These are phyloP conservation scores for Branchinecta lindahli DNA, from an alignment of 1,140 invertebrate species.

Conservation along the genomic window DNA sequence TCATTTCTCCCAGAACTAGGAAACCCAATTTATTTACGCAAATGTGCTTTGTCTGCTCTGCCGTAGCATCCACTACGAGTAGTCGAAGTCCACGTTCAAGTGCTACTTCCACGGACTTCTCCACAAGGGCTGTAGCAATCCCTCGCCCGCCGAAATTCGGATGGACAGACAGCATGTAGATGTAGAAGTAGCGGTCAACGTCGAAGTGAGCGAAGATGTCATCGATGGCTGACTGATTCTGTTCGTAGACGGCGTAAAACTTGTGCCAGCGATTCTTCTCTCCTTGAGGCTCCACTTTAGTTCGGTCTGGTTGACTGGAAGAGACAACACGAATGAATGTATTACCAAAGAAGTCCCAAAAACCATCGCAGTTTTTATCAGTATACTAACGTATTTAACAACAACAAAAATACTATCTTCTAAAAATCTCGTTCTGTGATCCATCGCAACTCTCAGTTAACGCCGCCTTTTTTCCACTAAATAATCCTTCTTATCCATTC, in stretches of 20 bases:
- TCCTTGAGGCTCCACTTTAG: too few species aligned
- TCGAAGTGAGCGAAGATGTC: background rate
- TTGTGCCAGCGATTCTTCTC: too few species aligned
- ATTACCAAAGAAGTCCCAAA: too few species aligned
- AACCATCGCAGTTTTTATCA: too few species aligned
- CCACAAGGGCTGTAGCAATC: background rate
- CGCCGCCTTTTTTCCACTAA: too few species aligned
- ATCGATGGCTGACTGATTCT: background rate
- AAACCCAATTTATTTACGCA: conserved; percentile 3
- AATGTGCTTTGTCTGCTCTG: background rate
- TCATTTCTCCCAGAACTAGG: background rate
- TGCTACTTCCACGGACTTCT: background rate
- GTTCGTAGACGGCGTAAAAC: background rate
- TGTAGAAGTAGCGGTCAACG: background rate
- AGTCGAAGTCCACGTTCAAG: background rate
- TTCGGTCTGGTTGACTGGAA: too few species aligned
- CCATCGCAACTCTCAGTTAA: too few species aligned
- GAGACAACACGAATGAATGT: too few species aligned
- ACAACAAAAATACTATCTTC: too few species aligned
- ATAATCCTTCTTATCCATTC: too few species aligned
- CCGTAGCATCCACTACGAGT: background rate
- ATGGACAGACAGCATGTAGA: background rate
- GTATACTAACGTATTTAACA: too few species aligned
- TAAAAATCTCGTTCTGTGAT: too few species aligned
- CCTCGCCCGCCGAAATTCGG: background rate